Conservation (phyloP, 2,888 invertebrate genomes). For the Chaetogeoica ovagalla region DNA sequence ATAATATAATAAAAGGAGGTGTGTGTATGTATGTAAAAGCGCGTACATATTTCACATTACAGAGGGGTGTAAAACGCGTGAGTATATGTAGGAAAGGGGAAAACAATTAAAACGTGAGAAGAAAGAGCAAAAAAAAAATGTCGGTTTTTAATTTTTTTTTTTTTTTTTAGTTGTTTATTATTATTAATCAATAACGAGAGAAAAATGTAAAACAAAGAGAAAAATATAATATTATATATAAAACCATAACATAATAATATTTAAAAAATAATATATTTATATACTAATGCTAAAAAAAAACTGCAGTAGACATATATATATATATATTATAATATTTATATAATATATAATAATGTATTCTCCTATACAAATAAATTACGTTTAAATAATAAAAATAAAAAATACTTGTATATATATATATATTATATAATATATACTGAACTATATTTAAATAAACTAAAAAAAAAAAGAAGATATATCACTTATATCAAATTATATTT, state of each 20-base stretch:
- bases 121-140: neutral
- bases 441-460: conserved; percentile 47
- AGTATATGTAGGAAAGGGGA: neutral
- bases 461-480: conserved; percentile 24
- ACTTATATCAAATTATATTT: conserved; percentile 27
- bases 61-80: too few relatives aligned
- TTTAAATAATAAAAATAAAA: conserved; percentile 51
- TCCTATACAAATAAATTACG: conserved; percentile 52
- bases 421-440: conserved; percentile 7
- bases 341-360: conserved; percentile 8
- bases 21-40: too few relatives aligned
- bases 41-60: too few relatives aligned
- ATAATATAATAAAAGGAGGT: too few relatives aligned
- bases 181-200: conserved; percentile 52
- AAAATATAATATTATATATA: conserved; percentile 41
- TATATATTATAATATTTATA: conserved; percentile 16
- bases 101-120: neutral
- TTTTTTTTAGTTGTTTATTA: conserved; percentile 26
- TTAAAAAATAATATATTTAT: conserved; percentile 24
- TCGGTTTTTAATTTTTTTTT: conserved; percentile 2
- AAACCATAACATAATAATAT: conserved; percentile 53
- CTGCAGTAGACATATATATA: conserved; percentile 27
- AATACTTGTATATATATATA: conserved; percentile 22
- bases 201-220: conserved; percentile 51
- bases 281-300: conserved; percentile 31